Conservation (phyloP, 2,888 invertebrate genomes). For the Latrodectus hesperus region DNA sequence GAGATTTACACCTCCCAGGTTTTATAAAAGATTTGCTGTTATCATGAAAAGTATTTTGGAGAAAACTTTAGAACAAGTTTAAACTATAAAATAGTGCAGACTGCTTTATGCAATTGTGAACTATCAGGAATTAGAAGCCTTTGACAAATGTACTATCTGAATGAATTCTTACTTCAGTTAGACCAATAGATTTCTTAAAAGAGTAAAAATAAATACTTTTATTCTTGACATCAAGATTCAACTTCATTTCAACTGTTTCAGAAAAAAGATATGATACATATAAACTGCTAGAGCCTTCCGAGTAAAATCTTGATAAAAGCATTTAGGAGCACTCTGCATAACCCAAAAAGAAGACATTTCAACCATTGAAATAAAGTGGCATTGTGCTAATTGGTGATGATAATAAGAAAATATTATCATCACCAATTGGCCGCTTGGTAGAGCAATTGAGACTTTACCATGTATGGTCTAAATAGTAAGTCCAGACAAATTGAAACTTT, state of each 20-base stretch:
- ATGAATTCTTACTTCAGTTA: background rate
- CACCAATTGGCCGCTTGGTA: conserved; percentile 6
- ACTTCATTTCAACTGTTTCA: too few species aligned
- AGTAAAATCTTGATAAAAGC: background rate
- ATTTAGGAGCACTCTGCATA: background rate
- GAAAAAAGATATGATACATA: background rate
- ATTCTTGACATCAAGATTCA: too few species aligned
- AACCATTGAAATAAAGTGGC: background rate
- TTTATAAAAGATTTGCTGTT: conserved; percentile 1
- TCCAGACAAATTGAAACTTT: too few species aligned
- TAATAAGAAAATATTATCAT: background rate
- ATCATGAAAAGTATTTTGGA: background rate
- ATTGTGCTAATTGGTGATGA: conserved; percentile 7
- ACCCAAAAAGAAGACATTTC: background rate
- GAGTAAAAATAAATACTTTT: too few species aligned
- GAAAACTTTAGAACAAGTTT: background rate
- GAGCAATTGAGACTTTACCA: background rate
- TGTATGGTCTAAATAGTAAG: background rate
- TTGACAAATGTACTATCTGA: background rate
- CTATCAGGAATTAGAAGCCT: too few species aligned
- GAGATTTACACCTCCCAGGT: background rate
- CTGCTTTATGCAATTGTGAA: too few species aligned
- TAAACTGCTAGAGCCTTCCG: background rate
- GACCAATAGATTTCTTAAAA: background rate
- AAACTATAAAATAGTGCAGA: too few species aligned